These are phyloP conservation scores for Platichthys flesus DNA, from an alignment of 2,113 vertebrate species.

Conservation along the genomic window DNA sequence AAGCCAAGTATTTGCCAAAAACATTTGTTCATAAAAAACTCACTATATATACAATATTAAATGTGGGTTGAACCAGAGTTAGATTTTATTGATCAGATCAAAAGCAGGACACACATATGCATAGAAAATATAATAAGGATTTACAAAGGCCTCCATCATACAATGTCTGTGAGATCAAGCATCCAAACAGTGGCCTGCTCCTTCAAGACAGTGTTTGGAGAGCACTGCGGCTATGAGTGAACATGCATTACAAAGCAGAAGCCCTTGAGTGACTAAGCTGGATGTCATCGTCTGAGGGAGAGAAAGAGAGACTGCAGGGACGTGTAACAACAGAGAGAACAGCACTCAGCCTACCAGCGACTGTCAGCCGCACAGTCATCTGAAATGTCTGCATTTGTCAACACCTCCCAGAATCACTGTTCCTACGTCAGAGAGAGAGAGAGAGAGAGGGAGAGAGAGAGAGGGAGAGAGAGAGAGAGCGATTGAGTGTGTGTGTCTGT, in stretches of 20 bases:
- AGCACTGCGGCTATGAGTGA: constrained; percentile 34
- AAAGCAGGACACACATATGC: background rate
- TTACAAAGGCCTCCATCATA: background rate
- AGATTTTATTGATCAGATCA: background rate
- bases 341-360: constrained; percentile 50
- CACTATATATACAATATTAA: no score
- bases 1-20: no score
- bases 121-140: background rate
- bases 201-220: constrained; percentile 46
- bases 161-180: background rate
- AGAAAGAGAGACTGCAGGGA: constrained; percentile 45
- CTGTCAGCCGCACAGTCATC: constrained; percentile 65
- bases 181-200: constrained; percentile 1
- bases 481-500: background rate
- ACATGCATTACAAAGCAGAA: constrained; percentile 65
- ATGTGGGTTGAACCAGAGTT: background rate
- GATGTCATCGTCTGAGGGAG: constrained; percentile 72
- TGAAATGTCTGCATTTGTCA: constrained; percentile 71
- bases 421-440: constrained; percentile 22
- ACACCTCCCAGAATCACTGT: constrained; percentile 66
- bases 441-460: background rate
- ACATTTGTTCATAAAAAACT: no score
- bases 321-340: constrained; percentile 69
- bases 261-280: constrained; percentile 75
- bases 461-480: constrained; percentile 8